A percentile compares a stretch with the other conserved stretches of the same genome.
phyloP scores from a whole-genome alignment of 2,113 vertebrate genomes.

The Varanus salvator region DNA sequence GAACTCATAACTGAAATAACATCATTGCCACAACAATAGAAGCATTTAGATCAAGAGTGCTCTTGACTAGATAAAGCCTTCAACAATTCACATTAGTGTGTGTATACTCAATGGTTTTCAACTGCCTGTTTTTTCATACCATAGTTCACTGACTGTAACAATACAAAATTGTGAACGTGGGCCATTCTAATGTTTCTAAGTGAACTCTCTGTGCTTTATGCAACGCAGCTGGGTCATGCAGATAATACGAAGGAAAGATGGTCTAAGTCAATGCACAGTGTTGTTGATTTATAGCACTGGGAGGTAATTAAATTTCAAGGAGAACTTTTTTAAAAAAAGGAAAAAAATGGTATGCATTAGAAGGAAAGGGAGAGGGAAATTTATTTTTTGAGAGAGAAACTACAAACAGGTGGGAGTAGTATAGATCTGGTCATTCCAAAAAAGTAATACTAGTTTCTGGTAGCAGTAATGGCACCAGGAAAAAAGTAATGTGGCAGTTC shows the following conservation, averaged over 20 bases:
- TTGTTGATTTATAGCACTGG: not conserved
- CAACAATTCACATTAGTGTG: not conserved
- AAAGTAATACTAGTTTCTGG: not conserved
- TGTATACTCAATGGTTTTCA: not conserved
- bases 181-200: not conserved
- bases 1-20: slow-evolving; percentile 39
- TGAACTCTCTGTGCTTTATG: slow-evolving; percentile 19
- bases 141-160: slow-evolving; percentile 36
- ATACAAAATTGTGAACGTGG: slow-evolving; percentile 14
- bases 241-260: no score
- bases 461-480: no score
- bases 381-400: not conserved
- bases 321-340: not conserved
- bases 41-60: slow-evolving; percentile 35
- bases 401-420: not conserved
- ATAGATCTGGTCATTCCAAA: not conserved
- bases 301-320: not conserved
- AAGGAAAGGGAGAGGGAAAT: not conserved
- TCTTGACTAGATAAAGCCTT: slow-evolving; percentile 26
- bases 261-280: not conserved
- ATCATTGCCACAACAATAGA: not conserved
- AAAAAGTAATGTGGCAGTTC: no score
- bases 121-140: not conserved
- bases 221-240: not conserved
- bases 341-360: not conserved